Percentiles rank a stretch among this genome's conserved stretches.
Conservation (phyloP, 2,797 vertebrate species). For the Macropodus opercularis region DNA sequence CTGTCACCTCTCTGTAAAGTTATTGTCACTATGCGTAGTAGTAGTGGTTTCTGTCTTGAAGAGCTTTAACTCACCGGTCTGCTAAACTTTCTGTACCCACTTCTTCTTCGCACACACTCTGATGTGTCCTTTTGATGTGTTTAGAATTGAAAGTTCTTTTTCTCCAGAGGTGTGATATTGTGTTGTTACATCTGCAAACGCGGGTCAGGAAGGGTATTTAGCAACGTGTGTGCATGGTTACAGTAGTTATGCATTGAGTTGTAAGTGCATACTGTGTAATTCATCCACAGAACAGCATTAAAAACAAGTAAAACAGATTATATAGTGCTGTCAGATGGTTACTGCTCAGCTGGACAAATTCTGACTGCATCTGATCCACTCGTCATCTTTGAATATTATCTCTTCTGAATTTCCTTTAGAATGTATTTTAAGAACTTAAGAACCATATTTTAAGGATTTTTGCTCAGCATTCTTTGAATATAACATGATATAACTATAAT, state of each 20-base stretch:
- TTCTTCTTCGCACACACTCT: neutral
- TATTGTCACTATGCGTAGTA: slow-evolving; percentile 15
- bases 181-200: slow-evolving; percentile 37
- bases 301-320: slow-evolving; percentile 8
- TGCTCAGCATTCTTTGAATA: too few species aligned
- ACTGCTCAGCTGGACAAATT: slow-evolving; percentile 23
- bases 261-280: slow-evolving; percentile 25
- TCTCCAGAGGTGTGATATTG: slow-evolving; percentile 26
- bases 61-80: slow-evolving; percentile 1
- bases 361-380: slow-evolving; percentile 18
- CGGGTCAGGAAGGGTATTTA: slow-evolving; percentile 2
- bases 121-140: slow-evolving; percentile 46
- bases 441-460: too few species aligned
- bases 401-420: neutral
- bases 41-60: slow-evolving; percentile 24
- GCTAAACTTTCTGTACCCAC: neutral
- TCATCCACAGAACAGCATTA: slow-evolving; percentile 9
- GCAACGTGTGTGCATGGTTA: neutral
- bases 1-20: slow-evolving; percentile 6
- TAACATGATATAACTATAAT: neutral
- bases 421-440: neutral
- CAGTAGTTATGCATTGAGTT: slow-evolving; percentile 35
- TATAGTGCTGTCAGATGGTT: slow-evolving; percentile 15
- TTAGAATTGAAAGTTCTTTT: slow-evolving; percentile 34
- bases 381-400: slow-evolving; percentile 22